Percentiles rank a stretch among this genome's conserved stretches.
phyloP scores from a whole-genome alignment of 1,140 invertebrate genomes.

The Scaptomyza pallida region DNA sequence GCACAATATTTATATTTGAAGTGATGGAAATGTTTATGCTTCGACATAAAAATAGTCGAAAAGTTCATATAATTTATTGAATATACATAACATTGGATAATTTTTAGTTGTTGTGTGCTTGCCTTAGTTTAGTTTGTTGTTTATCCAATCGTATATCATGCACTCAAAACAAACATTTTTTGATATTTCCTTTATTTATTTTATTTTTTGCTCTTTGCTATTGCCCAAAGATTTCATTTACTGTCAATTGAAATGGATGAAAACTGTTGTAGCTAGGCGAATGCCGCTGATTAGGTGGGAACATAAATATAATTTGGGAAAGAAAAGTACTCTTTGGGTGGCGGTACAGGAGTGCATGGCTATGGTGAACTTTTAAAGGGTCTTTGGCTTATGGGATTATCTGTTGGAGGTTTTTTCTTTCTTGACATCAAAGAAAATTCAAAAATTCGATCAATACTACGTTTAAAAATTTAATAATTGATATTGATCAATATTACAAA shows the following conservation, averaged over 20 bases:
- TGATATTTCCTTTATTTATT: too few species aligned
- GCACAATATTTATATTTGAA: background rate
- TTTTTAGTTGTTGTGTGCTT: constrained; percentile 1
- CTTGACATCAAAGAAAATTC: too few species aligned
- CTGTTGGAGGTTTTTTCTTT: too few species aligned
- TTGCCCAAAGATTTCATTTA: constrained; percentile 13
- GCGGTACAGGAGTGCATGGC: too few species aligned
- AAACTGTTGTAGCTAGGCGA: constrained; percentile 10
- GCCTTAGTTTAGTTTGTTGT: constrained; percentile 16
- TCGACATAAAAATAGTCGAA: constrained; percentile 27
- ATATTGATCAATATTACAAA: too few species aligned
- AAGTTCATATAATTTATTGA: constrained; percentile 35
- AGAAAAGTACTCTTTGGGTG: background rate
- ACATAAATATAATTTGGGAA: constrained; percentile 14
- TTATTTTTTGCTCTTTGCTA: too few species aligned
- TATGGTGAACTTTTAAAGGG: too few species aligned
- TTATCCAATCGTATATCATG: constrained; percentile 35
- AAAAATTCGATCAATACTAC: too few species aligned
- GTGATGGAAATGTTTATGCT: constrained; percentile 40
- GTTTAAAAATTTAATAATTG: too few species aligned
- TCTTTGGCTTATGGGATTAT: too few species aligned
- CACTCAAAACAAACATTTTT: constrained; percentile 44
- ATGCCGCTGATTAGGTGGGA: constrained; percentile 26
- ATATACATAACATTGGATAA: background rate
- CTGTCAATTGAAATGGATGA: constrained; percentile 28